Evolutionary conservation across 1,140 invertebrate genomes (phyloP).

Genomic region (Phymorhynchus buccinoides): DNA sequence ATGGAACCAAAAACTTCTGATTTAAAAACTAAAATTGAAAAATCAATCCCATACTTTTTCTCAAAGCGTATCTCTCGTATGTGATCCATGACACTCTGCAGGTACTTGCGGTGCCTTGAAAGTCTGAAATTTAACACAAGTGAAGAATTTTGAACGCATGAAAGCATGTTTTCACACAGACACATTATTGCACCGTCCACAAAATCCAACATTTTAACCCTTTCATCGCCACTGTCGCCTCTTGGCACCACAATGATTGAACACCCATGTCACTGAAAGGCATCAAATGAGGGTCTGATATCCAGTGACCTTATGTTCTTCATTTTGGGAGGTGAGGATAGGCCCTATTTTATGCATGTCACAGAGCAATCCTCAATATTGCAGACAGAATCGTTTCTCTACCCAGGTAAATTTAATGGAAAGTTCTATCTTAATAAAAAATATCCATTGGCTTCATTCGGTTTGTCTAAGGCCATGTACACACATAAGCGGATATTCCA

Average conservation of each 20-base stretch:
- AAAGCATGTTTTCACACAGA: not conserved
- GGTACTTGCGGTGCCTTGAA: slow-evolving; percentile 55
- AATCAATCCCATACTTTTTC: slow-evolving; percentile 53
- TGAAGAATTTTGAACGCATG: not conserved
- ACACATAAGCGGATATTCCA: too few species aligned
- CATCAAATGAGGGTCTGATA: too few species aligned
- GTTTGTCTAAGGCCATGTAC: too few species aligned
- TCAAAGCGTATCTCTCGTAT: slow-evolving; percentile 60
- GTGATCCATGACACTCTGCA: slow-evolving; percentile 58
- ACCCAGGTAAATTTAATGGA: too few species aligned
- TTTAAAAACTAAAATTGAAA: not conserved
- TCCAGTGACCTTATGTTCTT: too few species aligned
- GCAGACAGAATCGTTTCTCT: too few species aligned
- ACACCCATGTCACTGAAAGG: too few species aligned
- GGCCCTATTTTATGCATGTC: too few species aligned
- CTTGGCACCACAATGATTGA: too few species aligned
- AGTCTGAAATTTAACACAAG: not conserved
- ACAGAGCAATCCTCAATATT: too few species aligned
- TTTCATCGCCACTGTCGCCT: not conserved
- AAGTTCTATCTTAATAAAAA: not conserved
- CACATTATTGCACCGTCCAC: not conserved
- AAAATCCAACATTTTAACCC: not conserved
- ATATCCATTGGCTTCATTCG: not conserved
- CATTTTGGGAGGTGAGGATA: too few species aligned
- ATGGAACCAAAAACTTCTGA: not conserved